Base-by-base conservation (phyloP, 2,113 vertebrate species). In the Cardinalis cardinalis region DNA sequence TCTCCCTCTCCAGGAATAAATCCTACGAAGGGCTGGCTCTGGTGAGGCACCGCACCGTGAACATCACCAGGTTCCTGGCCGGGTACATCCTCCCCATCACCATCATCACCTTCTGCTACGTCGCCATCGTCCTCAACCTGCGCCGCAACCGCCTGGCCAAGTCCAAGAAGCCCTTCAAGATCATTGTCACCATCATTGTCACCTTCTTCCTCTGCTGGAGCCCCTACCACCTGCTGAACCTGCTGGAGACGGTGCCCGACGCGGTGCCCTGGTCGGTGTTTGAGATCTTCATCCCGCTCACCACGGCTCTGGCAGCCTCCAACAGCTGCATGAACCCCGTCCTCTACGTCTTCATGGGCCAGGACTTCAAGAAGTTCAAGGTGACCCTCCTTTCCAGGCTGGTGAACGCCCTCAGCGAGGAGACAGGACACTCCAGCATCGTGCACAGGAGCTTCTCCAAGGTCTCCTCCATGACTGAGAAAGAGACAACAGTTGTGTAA, bases 321-420 rank as follows among this genome's bases (percentile, higher is more conserved):
- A 99, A 99, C 97, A 99, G 99, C 94, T 99, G 99, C 93, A 97
- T 99, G 96, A 99, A 99, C 93, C 99, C 99, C 0, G 96, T 99
- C 31, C 95, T 99, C 53, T 99, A 99, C 0, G 98, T 99, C 61
- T 99, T 99, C 97, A 98, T 99, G 98, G 99, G 99, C 11, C 98
- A 99, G 29, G 98, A 99, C 94, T 99, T 99, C 82, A 99, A 98
- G 96, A 98, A 98, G 92, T 97, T 98, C 74, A 97, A 97, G 89
- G 88, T 98, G 44, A 89, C 96, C 40, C 55, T 98, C 43, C 89
- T 98, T 12, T 98, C 97, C 66, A 94, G 98, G 31, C 83, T 98
- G 93, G 96, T 95, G 59, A 98, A 97, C 0, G 98, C 98, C 12
- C 96, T 98, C 82, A 98, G 98, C 0, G 98, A 98, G 81, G 98